Evolutionary conservation across 30 jellyfish, hydroid and myxozoan species (phyloP).

Genomic region (Hydra vulgaris): DNA sequence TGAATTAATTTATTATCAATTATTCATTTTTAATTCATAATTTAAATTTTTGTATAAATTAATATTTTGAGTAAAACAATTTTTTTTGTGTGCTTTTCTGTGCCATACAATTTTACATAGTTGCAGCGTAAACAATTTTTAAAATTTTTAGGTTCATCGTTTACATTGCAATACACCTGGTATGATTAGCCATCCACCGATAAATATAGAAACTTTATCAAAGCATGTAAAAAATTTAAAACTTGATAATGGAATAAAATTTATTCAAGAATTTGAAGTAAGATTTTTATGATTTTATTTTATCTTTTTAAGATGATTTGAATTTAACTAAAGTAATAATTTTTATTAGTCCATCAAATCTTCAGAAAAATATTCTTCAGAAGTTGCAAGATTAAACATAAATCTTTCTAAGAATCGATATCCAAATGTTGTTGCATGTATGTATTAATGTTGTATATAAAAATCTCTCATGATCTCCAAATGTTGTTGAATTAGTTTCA

Average conservation of each 20-base stretch:
- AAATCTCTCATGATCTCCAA: no score
- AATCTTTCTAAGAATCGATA: slow-evolving; percentile 72
- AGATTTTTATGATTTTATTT: neutral
- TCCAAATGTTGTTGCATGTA: slow-evolving; percentile 80
- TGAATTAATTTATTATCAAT: no score
- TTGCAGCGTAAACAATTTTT: no score
- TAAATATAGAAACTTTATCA: slow-evolving; percentile 54
- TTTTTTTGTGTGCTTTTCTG: neutral
- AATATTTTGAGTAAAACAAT: neutral
- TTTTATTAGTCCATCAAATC: slow-evolving; percentile 59
- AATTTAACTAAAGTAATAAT: no score
- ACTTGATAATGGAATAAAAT: slow-evolving; percentile 30
- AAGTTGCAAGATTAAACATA: slow-evolving; percentile 50
- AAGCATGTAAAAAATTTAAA: slow-evolving; percentile 39
- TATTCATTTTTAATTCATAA: no score
- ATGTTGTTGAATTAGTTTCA: neutral
- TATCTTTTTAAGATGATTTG: neutral
- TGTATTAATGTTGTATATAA: slow-evolving; percentile 10
- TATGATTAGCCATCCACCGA: slow-evolving; percentile 84
- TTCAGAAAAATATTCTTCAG: slow-evolving; percentile 48
- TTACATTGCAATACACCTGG: slow-evolving; percentile 64
- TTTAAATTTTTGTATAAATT: no score
- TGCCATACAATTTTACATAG: neutral
- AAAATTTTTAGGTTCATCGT: slow-evolving; percentile 43
- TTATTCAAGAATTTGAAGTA: slow-evolving; percentile 67